Percentiles rank a stretch among this genome's conserved stretches.
Evolutionary conservation across 92 coral and sea anemone genomes (phyloP).

Genomic region (Actinernus sp.): DNA sequence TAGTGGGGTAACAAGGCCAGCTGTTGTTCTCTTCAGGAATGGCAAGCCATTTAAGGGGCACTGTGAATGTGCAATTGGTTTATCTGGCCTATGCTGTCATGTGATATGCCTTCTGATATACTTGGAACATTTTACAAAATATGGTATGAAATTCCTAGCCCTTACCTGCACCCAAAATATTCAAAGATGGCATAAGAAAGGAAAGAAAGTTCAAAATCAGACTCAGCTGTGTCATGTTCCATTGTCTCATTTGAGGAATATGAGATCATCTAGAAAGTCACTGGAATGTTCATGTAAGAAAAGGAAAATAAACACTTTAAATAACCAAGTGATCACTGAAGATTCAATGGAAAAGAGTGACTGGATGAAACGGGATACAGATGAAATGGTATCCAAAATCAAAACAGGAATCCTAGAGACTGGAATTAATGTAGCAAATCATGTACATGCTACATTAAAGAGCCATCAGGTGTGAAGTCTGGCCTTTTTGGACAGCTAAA

Average conservation of each 20-base stretch:
- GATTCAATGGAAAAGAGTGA: slow-evolving; percentile 29
- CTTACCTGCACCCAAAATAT: slow-evolving; percentile 33
- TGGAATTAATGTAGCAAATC: slow-evolving; percentile 38
- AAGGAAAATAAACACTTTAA: slow-evolving; percentile 9
- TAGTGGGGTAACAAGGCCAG: slow-evolving; percentile 32
- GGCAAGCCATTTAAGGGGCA: slow-evolving; percentile 25
- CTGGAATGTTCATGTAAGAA: slow-evolving; percentile 6
- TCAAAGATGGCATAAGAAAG: slow-evolving; percentile 40
- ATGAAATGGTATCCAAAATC: slow-evolving; percentile 26
- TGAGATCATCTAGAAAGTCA: slow-evolving; percentile 19
- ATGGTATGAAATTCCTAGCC: slow-evolving; percentile 9
- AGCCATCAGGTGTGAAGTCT: slow-evolving; percentile 14
- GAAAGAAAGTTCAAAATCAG: neutral
- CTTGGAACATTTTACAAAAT: slow-evolving; percentile 14
- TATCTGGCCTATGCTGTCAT: slow-evolving; percentile 42
- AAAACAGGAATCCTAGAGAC: slow-evolving; percentile 30
- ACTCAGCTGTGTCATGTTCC: neutral
- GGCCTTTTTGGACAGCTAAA: slow-evolving; percentile 50
- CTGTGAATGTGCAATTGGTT: slow-evolving; percentile 54
- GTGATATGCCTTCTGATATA: slow-evolving; percentile 31
- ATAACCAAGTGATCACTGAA: slow-evolving; percentile 3
- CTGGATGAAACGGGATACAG: slow-evolving; percentile 46
- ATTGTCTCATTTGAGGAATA: slow-evolving; percentile 4
- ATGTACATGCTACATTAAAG: slow-evolving; percentile 23
- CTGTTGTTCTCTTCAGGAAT: slow-evolving; percentile 34